Evolutionary conservation across 2,113 vertebrate genomes (phyloP).

Genomic region (Coptodon rendalli): DNA sequence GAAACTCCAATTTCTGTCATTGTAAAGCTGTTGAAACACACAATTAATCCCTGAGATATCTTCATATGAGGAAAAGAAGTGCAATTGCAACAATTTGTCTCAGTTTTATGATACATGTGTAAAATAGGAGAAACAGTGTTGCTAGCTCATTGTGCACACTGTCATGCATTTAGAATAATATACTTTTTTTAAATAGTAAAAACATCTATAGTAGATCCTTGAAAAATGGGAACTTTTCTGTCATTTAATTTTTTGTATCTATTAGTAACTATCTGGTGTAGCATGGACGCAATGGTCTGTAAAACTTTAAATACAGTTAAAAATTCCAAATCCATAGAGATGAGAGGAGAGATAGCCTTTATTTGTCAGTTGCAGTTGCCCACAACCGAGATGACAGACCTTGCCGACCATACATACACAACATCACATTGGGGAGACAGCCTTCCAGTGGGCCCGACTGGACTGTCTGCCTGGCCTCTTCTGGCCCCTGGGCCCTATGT

Average conservation of each 20-base stretch:
- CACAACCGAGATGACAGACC: not conserved
- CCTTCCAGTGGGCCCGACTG: not conserved
- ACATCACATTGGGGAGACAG: not conserved
- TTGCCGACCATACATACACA: not conserved
- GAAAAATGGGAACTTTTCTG: not conserved
- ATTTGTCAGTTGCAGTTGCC: not conserved
- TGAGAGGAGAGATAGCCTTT: rapidly evolving
- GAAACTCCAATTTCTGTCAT: not conserved
- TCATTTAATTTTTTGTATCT: not conserved
- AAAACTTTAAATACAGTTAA: not conserved
- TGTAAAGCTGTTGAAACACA: not conserved
- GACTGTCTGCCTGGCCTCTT: not conserved
- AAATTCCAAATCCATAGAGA: not conserved
- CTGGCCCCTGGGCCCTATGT: not conserved
- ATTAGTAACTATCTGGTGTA: not conserved
- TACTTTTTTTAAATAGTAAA: not conserved
- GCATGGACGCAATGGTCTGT: rapidly evolving
- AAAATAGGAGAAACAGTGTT: not conserved
- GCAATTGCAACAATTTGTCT: not conserved
- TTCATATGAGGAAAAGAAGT: not conserved
- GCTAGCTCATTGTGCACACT: not conserved
- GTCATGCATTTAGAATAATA: not conserved
- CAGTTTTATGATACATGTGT: not conserved
- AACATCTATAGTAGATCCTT: rapidly evolving
- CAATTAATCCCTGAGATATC: not conserved